Base-by-base conservation (phyloP, 1,140 invertebrate species). In the Acromyrmex heyeri region DNA sequence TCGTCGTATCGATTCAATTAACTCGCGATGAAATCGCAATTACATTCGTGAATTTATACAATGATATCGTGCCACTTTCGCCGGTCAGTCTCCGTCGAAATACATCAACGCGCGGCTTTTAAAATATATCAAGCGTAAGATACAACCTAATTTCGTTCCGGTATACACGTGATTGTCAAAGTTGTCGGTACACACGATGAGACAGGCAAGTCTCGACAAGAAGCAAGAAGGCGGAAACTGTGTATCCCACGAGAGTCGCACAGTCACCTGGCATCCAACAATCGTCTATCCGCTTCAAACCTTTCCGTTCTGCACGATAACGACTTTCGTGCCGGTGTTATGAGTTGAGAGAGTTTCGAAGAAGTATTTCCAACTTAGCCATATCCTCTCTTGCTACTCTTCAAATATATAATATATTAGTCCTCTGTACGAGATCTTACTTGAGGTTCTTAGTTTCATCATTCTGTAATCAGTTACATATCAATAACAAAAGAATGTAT, bases 291-390 rank as follows among this genome's bases (percentile, higher is more conserved):
- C 27, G 27, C 62, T 44, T 72, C 65, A 72, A 73, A 55, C 16
- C 79, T 75, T 69, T 73, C 5, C 34, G 76, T 85, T 77, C 24
- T 77, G 12, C 59, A 21, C 72, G 59, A 77, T 85, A 85, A 85
- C 82, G 59, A 85, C 27, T 30, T 85, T 85, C 82, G 16, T 48
- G 55, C n/a, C 50, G 69, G 34, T 30, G 14, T 57, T 50, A 62
- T 64, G n/a, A 57, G 27, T 62, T 14, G 5, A 34, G 27, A 34
- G 79, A 76, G 24, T 53, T 73, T 16, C 24, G 27, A 38, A 76
- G 57, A 64, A 85, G 27, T 82, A 30, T 30, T 34, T 57, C 50
- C 30, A 48, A 34, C 14, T 38, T 44, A n/a, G 57, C 38, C 5
- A 38, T 75, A 48, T 62, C 55, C 27, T 76, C 21, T 7, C 21